phyloP scores from a whole-genome alignment of 2,113 vertebrate species.

The Perca schrenkii region DNA sequence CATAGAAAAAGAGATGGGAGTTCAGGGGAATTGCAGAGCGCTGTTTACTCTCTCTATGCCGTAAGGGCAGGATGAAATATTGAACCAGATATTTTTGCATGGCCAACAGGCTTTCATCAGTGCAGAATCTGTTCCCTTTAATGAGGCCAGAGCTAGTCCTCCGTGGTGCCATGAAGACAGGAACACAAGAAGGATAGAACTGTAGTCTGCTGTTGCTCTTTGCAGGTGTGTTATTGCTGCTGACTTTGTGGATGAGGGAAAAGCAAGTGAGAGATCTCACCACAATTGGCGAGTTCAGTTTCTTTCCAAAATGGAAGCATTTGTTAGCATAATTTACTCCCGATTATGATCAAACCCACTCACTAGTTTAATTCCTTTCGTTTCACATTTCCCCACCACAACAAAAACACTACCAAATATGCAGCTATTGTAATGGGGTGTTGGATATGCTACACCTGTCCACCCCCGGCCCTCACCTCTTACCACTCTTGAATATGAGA shows the following conservation, averaged over 20 bases:
- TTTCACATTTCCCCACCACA: slow-evolving; percentile 26
- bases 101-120: slow-evolving; percentile 67
- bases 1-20: slow-evolving; percentile 34
- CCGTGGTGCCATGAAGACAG: slow-evolving; percentile 44
- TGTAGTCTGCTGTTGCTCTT: not conserved
- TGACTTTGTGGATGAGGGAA: not conserved
- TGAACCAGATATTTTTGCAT: slow-evolving; percentile 77
- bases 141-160: slow-evolving; percentile 63
- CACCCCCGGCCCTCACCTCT: slow-evolving; percentile 30
- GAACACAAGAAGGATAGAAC: slow-evolving; percentile 20
- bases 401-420: slow-evolving; percentile 13
- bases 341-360: slow-evolving; percentile 32
- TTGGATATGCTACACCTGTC: slow-evolving; percentile 44
- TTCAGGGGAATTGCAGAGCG: slow-evolving; percentile 47
- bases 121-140: slow-evolving; percentile 63
- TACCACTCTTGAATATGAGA: slow-evolving; percentile 53
- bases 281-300: not conserved
- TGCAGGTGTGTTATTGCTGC: slow-evolving; percentile 4
- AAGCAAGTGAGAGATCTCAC: not conserved
- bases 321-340: slow-evolving; percentile 16
- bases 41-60: slow-evolving; percentile 64
- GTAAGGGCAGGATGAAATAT: slow-evolving; percentile 73
- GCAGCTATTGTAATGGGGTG: not conserved
- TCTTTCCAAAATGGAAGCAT: not conserved
- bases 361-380: slow-evolving; percentile 34